Base-by-base conservation (phyloP, 2,113 vertebrate species). In the Caranx melampygus region DNA sequence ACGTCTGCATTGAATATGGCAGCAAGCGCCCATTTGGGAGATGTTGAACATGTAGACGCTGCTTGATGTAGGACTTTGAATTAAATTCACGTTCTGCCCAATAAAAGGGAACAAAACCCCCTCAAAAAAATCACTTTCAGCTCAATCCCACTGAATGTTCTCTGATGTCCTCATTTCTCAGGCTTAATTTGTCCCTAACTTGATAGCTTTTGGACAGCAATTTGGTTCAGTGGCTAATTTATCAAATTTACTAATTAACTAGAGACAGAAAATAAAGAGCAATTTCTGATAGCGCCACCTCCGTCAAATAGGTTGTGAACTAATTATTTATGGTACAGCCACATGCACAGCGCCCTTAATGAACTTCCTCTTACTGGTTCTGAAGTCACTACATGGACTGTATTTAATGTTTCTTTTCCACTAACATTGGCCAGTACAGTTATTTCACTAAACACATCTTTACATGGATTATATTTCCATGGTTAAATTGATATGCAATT, bases 161-260 rank as follows among this genome's bases (percentile, higher is more conserved):
- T 81, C 51, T 79, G 71, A 82, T 74, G 75, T 86, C 69, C 74
- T 80, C 57, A 52, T 88, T 86, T 81, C 83, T 87, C 69, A 72
- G 65, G 21, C 67, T 54, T 83, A 62, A 88, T 90, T 88, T 83
- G 65, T 75, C 79, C 37, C 66, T 68, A 55, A 79, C 66, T 78
- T 81, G 79, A 79, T 81, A 71, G 79, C 81, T 86, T 89, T 91
- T 88, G 81, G 74, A 77, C 68, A 74, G 66, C 73, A 88, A 83
- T 92, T 88, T 81, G 21, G 68, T 81, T 86, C 70, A 54, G 47
- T 55, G 3, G 66, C 61, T 68, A 86, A 89, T 90, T 85, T 76
- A 92, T 92, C 83, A 83, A 82, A 89, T 62, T 83, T 68, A 72
- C 76, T 86, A 83, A 90, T 91, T 89, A 91, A 87, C 59, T 21